A percentile compares a stretch with the other conserved stretches of the same genome.
Evolutionary conservation across 2,888 invertebrate genomes (phyloP).

Genomic region (Drosophila ezoana): DNA sequence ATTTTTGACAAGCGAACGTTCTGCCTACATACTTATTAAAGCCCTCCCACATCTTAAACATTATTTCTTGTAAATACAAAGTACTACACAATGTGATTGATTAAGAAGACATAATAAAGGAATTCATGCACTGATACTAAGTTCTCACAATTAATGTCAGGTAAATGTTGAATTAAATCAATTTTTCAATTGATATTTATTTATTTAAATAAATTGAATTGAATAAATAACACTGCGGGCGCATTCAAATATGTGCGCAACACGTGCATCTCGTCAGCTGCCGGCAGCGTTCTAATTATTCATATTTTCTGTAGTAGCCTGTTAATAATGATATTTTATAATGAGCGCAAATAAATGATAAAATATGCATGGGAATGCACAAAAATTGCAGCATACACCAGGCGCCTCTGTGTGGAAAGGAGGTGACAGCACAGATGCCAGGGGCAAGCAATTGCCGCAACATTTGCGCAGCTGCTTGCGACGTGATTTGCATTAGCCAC

Average conservation of each 20-base stretch:
- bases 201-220: background rate
- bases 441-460: conserved; percentile 54
- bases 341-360: conserved; percentile 63
- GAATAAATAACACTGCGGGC: background rate
- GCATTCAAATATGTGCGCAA: background rate
- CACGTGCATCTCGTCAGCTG: conserved; percentile 4
- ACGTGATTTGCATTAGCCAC: conserved; percentile 70
- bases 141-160: background rate
- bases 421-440: conserved; percentile 24
- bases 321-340: conserved; percentile 42
- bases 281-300: conserved; percentile 48
- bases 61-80: too few species aligned
- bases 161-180: background rate
- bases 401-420: background rate
- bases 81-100: background rate
- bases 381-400: conserved; percentile 15
- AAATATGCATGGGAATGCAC: conserved; percentile 59
- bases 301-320: conserved; percentile 44
- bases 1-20: too few species aligned
- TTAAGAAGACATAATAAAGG: background rate
- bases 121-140: background rate
- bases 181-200: background rate
- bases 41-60: too few species aligned
- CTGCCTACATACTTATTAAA: too few species aligned
- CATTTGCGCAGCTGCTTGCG: conserved; percentile 56